A percentile compares a stretch with the other conserved stretches of the same genome.
phyloP scores from a whole-genome alignment of 2,888 invertebrate species.

The Maniola hyperantus region DNA sequence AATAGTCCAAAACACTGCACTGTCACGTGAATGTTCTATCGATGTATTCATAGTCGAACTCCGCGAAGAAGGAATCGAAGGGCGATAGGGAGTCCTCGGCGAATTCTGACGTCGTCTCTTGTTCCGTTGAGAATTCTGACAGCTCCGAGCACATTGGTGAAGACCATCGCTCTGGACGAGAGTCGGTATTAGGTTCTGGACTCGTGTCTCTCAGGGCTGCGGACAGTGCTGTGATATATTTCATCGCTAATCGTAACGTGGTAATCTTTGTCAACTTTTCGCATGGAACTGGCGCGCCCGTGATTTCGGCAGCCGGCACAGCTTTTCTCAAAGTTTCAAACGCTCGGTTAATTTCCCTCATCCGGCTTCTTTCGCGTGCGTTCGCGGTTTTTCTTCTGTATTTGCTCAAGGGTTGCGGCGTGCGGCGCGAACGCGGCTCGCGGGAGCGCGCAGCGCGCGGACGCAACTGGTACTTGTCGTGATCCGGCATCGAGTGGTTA shows the following conservation, averaged over 20 bases:
- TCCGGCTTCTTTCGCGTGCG: conserved; percentile 92
- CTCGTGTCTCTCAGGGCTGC: conserved; percentile 82
- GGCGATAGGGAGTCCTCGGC: conserved; percentile 82
- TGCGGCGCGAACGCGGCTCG: conserved; percentile 82
- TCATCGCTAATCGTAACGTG: conserved; percentile 92
- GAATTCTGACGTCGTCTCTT: conserved; percentile 76
- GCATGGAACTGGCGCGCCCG: conserved; percentile 81
- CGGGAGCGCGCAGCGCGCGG: conserved; percentile 77
- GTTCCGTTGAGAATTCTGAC: conserved; percentile 77
- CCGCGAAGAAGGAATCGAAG: conserved; percentile 81
- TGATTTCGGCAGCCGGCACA: conserved; percentile 85
- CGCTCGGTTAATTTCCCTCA: conserved; percentile 95
- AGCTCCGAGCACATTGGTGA: conserved; percentile 79
- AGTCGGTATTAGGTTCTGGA: conserved; percentile 54
- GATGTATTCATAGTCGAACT: conserved; percentile 76
- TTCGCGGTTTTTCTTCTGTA: conserved; percentile 95
- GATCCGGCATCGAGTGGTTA: conserved; percentile 74
- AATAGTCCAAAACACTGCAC: conserved; percentile 47
- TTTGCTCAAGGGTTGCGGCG: conserved; percentile 91
- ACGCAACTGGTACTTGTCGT: conserved; percentile 81
- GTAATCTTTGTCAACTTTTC: conserved; percentile 95
- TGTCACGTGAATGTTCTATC: conserved; percentile 78
- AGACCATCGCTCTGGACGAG: conserved; percentile 67
- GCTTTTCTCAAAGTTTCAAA: conserved; percentile 91
- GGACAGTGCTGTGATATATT: conserved; percentile 91